These are phyloP conservation scores for Macroramphosus scolopax DNA, from an alignment of 2,797 vertebrate genomes.

Conservation along the genomic window DNA sequence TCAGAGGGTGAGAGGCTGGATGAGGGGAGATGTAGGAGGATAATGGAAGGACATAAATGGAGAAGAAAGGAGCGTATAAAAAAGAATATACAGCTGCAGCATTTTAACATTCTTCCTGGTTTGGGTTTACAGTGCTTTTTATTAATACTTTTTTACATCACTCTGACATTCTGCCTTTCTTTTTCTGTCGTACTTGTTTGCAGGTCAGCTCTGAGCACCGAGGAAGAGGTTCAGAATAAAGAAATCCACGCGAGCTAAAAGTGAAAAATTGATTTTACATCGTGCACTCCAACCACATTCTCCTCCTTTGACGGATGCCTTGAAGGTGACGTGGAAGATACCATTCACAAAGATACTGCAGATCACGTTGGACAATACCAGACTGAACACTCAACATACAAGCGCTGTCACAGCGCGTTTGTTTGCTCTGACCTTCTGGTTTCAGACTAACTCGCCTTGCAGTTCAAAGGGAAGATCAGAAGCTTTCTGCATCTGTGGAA, in stretches of 20 bases:
- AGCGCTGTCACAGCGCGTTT: no score
- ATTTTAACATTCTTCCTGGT: no score
- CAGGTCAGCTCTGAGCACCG: no score
- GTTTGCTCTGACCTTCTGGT: constrained; percentile 12
- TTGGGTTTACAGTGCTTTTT: not conserved
- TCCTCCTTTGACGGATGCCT: not conserved
- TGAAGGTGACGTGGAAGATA: constrained; percentile 2
- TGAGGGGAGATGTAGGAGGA: not conserved
- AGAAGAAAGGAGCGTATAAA: constrained; percentile 14
- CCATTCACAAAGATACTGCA: no score
- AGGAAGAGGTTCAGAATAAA: no score
- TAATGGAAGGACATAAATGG: constrained; percentile 4
- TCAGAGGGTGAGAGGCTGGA: not conserved
- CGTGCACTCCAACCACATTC: not conserved
- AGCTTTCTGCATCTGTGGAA: constrained; percentile 38
- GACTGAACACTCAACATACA: no score
- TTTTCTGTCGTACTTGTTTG: not conserved
- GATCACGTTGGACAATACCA: no score
- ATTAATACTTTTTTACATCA: constrained; percentile 1
- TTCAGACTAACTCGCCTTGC: constrained; percentile 82
- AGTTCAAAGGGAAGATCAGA: constrained; percentile 82
- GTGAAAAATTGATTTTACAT: constrained; percentile 4
- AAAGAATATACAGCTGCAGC: not conserved
- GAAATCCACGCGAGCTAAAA: not conserved
- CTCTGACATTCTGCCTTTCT: not conserved